These are phyloP conservation scores for Protomyctophum bolini DNA, from an alignment of 2,113 vertebrate species.

Conservation along the genomic window DNA sequence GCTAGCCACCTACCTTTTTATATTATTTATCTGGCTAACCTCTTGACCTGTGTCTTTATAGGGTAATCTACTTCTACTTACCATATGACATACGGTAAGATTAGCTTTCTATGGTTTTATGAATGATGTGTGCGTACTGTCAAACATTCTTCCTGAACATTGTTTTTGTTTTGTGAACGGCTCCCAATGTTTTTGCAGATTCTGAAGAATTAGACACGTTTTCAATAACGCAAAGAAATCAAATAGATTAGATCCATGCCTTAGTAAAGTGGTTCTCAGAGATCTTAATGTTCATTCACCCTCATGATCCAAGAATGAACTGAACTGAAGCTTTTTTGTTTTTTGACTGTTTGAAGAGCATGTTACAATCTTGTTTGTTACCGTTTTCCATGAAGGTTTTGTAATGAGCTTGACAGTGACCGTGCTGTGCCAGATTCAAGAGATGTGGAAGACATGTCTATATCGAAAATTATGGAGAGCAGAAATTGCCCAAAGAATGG, in stretches of 20 bases:
- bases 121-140: too few relatives aligned
- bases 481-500: neutral
- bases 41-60: neutral
- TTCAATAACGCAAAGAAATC: too few relatives aligned
- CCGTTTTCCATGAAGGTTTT: constrained; percentile 1
- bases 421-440: neutral
- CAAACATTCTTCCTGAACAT: too few relatives aligned
- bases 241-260: too few relatives aligned
- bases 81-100: constrained; percentile 18
- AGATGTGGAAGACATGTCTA: neutral
- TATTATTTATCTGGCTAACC: too few relatives aligned
- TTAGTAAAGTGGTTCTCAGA: too few relatives aligned
- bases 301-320: too few relatives aligned
- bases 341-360: neutral
- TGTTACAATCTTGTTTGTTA: neutral
- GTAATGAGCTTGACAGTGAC: neutral
- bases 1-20: too few relatives aligned
- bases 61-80: constrained; percentile 15
- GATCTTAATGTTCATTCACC: too few relatives aligned
- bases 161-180: too few relatives aligned
- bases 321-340: neutral
- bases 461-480: neutral
- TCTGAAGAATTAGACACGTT: too few relatives aligned
- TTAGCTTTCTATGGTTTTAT: neutral
- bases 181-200: too few relatives aligned